These are phyloP conservation scores for Psophia crepitans DNA, from an alignment of 2,113 vertebrate species.

Conservation along the genomic window DNA sequence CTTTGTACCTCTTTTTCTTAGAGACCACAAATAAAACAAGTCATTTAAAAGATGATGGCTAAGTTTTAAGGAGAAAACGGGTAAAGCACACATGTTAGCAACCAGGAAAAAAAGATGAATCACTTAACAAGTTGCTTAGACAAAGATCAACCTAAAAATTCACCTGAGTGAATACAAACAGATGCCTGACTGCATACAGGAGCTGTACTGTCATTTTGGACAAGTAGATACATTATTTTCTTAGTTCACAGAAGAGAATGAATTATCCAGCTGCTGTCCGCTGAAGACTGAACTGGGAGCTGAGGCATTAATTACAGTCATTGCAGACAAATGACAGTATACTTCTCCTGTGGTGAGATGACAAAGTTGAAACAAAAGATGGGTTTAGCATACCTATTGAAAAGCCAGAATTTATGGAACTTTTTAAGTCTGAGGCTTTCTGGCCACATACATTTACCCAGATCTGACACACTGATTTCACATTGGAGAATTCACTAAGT, in stretches of 20 bases:
- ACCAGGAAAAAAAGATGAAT: neutral
- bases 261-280: neutral
- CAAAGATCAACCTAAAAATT: neutral
- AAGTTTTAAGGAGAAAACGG: neutral
- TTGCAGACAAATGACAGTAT: neutral
- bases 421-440: neutral
- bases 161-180: neutral
- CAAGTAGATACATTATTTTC: neutral
- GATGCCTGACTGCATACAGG: neutral
- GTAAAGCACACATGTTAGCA: neutral
- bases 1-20: neutral
- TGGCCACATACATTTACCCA: neutral
- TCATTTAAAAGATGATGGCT: neutral
- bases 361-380: neutral
- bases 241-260: neutral
- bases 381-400: neutral
- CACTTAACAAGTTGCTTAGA: neutral
- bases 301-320: constrained; percentile 9
- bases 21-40: neutral
- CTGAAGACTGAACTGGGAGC: neutral
- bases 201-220: neutral
- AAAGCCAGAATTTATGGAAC: neutral
- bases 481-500: neutral
- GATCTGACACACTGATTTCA: neutral
- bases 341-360: neutral